phyloP scores from a whole-genome alignment of 2,113 vertebrate species.

The Columba janthina region DNA sequence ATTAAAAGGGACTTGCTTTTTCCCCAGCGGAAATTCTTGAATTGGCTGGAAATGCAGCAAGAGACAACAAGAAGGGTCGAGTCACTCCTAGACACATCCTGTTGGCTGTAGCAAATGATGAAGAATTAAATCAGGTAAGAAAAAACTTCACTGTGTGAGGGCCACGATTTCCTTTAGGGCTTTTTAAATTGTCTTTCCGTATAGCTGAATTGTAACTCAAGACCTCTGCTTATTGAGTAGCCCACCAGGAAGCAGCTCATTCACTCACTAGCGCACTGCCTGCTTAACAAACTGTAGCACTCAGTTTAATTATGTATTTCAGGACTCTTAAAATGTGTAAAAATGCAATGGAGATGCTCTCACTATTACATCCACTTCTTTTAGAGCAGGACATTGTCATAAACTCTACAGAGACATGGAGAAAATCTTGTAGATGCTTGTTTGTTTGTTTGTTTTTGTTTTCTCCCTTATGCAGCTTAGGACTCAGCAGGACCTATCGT shows the following conservation, averaged over 20 bases:
- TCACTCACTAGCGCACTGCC: neutral
- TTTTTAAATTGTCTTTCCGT: conserved; percentile 41
- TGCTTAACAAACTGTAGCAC: neutral
- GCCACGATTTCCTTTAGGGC: conserved; percentile 9
- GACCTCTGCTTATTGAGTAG: neutral
- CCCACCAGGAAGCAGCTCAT: neutral
- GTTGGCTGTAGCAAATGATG: conserved; percentile 96
- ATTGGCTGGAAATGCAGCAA: conserved; percentile 95
- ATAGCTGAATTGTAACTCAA: conserved; percentile 20
- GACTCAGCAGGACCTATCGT: neutral
- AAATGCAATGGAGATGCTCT: neutral
- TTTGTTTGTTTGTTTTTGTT: neutral
- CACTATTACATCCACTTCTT: neutral
- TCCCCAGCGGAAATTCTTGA: conserved; percentile 94
- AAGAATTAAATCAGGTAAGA: conserved; percentile 96
- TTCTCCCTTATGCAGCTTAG: neutral
- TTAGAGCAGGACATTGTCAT: neutral
- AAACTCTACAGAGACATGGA: neutral
- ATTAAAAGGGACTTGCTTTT: conserved; percentile 30
- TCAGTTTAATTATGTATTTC: neutral
- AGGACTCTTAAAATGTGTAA: neutral
- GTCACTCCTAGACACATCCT: conserved; percentile 97
- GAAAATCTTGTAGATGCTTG: neutral
- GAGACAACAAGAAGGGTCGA: conserved; percentile 98
- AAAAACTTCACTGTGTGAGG: neutral